These are phyloP conservation scores for Sylvilagus floridanus DNA, from an alignment of 2,797 vertebrate genomes.

Conservation along the genomic window DNA sequence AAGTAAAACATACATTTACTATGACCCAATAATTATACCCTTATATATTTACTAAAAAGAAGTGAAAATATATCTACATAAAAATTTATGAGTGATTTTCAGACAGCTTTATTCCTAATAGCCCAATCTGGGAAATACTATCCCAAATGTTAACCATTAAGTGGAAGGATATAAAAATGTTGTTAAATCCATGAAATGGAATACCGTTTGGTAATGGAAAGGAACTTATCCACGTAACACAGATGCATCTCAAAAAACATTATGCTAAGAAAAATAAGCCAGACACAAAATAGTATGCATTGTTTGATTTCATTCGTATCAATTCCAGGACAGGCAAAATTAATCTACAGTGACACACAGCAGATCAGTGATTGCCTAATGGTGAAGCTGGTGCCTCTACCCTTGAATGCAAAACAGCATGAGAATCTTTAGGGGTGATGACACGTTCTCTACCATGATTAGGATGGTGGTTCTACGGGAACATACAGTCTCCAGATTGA, in stretches of 20 bases:
- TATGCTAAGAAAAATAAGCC: background rate
- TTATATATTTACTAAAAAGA: slow-evolving; percentile 26
- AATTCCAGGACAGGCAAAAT: slow-evolving; percentile 12
- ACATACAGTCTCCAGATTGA: slow-evolving; percentile 28
- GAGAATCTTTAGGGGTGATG: background rate
- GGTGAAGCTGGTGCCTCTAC: background rate
- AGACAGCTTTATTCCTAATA: background rate
- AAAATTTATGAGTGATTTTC: slow-evolving; percentile 45
- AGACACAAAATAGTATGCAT: background rate
- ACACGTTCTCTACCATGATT: slow-evolving; percentile 12
- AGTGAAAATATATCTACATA: slow-evolving; percentile 47
- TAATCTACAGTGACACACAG: background rate
- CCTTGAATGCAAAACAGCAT: slow-evolving; percentile 22
- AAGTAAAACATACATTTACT: slow-evolving; percentile 13
- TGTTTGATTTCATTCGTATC: slow-evolving; percentile 23
- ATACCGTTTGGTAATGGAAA: slow-evolving; percentile 39
- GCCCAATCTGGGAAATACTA: slow-evolving; percentile 40
- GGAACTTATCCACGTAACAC: background rate
- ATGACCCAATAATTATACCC: slow-evolving; percentile 10
- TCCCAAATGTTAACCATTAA: background rate
- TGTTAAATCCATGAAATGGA: slow-evolving; percentile 7
- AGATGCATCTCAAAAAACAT: slow-evolving; percentile 22
- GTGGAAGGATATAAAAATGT: slow-evolving; percentile 31
- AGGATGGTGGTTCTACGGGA: background rate
- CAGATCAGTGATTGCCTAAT: background rate